phyloP scores from a whole-genome alignment of 2,113 vertebrate genomes.

The Corydoras maculifer region DNA sequence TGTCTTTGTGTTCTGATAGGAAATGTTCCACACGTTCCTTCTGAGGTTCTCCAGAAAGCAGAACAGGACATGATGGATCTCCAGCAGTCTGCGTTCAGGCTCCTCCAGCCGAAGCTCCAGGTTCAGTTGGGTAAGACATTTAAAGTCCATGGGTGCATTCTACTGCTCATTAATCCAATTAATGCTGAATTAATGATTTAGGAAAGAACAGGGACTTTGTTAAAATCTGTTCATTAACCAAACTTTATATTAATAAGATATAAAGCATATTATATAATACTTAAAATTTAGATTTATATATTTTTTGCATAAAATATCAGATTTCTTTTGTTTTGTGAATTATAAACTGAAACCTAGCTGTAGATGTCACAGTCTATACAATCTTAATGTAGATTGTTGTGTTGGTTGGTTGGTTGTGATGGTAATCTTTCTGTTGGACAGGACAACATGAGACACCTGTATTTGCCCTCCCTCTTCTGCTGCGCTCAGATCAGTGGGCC shows the following conservation, averaged over 20 bases:
- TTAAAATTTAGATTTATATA: no score
- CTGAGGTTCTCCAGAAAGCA: constrained; percentile 62
- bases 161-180: no score
- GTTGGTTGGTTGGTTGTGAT: background rate
- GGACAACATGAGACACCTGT: constrained; percentile 79
- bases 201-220: no score
- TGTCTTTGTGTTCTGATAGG: constrained; percentile 41
- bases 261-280: no score
- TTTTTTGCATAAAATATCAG: no score
- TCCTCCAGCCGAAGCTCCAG: constrained; percentile 71
- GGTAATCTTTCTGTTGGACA: constrained; percentile 50
- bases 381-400: background rate
- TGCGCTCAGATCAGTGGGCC: constrained; percentile 62
- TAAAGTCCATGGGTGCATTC: background rate
- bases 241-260: no score
- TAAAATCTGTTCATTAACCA: no score
- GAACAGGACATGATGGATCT: constrained; percentile 67
- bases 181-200: no score
- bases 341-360: no score
- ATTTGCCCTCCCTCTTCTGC: constrained; percentile 79
- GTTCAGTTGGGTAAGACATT: constrained; percentile 78
- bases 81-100: constrained; percentile 65
- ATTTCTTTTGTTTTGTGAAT: no score
- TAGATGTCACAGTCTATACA: no score
- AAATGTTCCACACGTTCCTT: constrained; percentile 40